These are phyloP conservation scores for Paraplagusia blochii DNA, from an alignment of 2,113 vertebrate species.

Conservation along the genomic window DNA sequence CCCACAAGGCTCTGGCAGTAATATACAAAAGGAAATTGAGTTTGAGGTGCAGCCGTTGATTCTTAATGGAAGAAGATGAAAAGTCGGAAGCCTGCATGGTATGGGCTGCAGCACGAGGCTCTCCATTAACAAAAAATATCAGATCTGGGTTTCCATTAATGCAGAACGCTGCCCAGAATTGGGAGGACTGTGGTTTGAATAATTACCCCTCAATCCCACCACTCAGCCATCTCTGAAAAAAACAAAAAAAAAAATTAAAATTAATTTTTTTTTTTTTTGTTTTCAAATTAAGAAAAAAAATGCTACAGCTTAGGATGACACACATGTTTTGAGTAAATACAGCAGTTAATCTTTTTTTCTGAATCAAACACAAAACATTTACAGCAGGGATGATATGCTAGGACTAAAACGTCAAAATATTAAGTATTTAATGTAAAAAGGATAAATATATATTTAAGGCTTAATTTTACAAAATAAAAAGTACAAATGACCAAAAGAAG, in stretches of 20 bases:
- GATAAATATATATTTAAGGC: too few species aligned
- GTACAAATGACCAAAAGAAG: too few species aligned
- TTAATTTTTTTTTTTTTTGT: constrained; percentile 19
- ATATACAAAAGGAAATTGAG: constrained; percentile 28
- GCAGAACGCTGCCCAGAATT: constrained; percentile 9
- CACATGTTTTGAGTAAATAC: background rate
- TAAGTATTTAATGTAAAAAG: too few species aligned
- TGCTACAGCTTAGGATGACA: background rate
- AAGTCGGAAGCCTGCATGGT: constrained; percentile 14
- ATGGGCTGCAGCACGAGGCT: constrained; percentile 23
- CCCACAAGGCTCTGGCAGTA: constrained; percentile 17
- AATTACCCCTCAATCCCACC: constrained; percentile 16
- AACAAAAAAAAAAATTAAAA: too few species aligned
- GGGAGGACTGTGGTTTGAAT: constrained; percentile 23
- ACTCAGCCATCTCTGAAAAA: constrained; percentile 1
- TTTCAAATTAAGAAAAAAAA: constrained; percentile 17
- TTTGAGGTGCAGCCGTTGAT: constrained; percentile 37
- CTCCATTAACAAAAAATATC: constrained; percentile 41
- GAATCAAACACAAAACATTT: background rate
- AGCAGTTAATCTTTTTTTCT: background rate
- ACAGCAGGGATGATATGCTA: background rate
- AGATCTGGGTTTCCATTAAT: constrained; percentile 34
- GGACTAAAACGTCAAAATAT: too few species aligned
- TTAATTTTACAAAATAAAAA: too few species aligned
- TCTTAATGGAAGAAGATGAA: constrained; percentile 41